Evolutionary conservation across 1,140 invertebrate genomes (phyloP), one percentile per base, ranked within the genome.

Genomic region (Ceratitis capitata): DNA sequence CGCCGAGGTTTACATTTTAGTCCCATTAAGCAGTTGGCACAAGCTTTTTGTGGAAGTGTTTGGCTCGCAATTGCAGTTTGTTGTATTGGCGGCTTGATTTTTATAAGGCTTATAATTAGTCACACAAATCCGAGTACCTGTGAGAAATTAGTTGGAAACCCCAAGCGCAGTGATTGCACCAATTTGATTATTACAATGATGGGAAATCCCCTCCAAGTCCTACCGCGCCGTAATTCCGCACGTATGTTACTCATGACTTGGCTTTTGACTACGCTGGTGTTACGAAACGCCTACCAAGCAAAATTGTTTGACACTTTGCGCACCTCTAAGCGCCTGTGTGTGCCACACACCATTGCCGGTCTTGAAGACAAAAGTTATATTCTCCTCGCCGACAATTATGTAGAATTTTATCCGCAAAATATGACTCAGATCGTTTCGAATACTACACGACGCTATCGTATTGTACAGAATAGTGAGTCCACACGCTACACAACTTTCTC

Each of bases 211-310:
- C 19, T 86, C 1, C 42, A 82, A 91, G 9, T 23, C 42, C 14
- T 83, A 49, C 84, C 87, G 14, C 49, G 29, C 7, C 47, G 83
- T 10, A 87, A 86, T 56, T 85, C 84, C 69, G 84, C 87, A 1
- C 87, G 87, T 2, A 69, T 84, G 16, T 32, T 86, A 4, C 45
- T 87, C 1, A 74, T 85, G 29, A n/a, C 85, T 4, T 87, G 85
- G 87, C 7, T 87, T 10, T 19, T 87, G 9, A 9, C 45, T 1
- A 74, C 85, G 2, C 29, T 87, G n/a, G 56, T 86, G 14, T 6
- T 87, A n/a, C 87, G 87, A 5, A 87, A 86, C 23, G 84, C 85
- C 10, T 87, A 87, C 74, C 87, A 87, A 61, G 87, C 84, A 19
- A 85, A 85, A 74, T 53, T 87, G 45, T 87, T 82, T 26, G 87